A percentile compares a stretch with the other conserved stretches of the same genome.
Evolutionary conservation across 2,888 invertebrate species (phyloP).

Genomic region (Amphimallon solstitiale): DNA sequence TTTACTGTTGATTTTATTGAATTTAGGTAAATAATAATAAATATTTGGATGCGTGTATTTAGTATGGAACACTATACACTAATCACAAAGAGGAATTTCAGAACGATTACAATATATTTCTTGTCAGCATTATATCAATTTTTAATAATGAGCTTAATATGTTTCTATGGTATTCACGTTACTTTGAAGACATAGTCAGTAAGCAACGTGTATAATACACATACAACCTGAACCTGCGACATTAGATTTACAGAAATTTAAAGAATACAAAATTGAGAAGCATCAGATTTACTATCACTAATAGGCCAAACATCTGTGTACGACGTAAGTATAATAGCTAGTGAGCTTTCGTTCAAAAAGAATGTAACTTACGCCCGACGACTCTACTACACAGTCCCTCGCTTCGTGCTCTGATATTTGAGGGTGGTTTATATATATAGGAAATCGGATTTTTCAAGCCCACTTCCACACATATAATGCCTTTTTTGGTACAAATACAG

Average conservation of each 20-base stretch:
- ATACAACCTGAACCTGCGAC: no score
- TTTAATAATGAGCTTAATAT: no score
- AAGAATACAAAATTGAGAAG: not conserved
- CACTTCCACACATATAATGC: slow-evolving; percentile 63
- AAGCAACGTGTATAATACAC: no score
- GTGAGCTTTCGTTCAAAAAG: slow-evolving; percentile 22
- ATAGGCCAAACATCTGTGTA: slow-evolving; percentile 32
- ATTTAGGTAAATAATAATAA: no score
- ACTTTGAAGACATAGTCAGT: no score
- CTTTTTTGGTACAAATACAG: slow-evolving; percentile 53
- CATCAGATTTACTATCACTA: not conserved
- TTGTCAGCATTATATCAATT: no score
- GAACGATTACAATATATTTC: no score
- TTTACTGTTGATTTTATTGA: no score
- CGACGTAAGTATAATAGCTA: slow-evolving; percentile 33
- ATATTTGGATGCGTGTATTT: no score
- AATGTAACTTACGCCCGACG: slow-evolving; percentile 29
- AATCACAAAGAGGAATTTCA: no score
- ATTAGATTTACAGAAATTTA: not conserved
- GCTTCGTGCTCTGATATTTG: slow-evolving; percentile 45
- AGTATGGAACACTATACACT: no score
- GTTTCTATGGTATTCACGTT: no score
- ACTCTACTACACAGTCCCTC: slow-evolving; percentile 30
- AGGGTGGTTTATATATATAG: slow-evolving; percentile 60
- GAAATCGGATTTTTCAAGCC: slow-evolving; percentile 65